A percentile compares a stretch with the other conserved stretches of the same genome.
phyloP scores from a whole-genome alignment of 1,140 invertebrate genomes.

The Drosophila tropicalis region DNA sequence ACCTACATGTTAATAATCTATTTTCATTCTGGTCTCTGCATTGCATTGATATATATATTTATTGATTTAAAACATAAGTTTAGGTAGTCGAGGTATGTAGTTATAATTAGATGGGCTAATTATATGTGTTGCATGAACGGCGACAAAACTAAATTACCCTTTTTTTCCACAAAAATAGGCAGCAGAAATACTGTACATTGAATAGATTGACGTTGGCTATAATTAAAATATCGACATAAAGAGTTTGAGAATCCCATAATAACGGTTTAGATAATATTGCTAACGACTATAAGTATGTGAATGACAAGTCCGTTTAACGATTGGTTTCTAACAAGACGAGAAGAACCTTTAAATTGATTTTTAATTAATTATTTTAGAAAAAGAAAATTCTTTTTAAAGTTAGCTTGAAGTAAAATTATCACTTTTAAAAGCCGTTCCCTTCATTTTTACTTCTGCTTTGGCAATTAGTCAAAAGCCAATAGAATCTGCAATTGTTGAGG shows the following conservation, averaged over 20 bases:
- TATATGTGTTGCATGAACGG: no score
- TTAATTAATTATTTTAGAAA: not conserved
- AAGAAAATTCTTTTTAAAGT: no score
- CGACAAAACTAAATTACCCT: no score
- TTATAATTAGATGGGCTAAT: no score
- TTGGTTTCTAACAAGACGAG: not conserved
- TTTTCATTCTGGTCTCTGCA: no score
- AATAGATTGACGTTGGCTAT: slow-evolving; percentile 25
- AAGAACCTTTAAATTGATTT: not conserved
- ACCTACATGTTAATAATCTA: no score
- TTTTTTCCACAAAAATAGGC: no score
- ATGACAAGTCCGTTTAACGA: slow-evolving; percentile 10
- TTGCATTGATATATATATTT: no score
- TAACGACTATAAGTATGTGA: not conserved
- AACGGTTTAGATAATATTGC: slow-evolving; percentile 5
- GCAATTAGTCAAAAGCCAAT: slow-evolving; percentile 44
- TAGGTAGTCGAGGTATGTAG: no score
- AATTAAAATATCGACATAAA: slow-evolving; percentile 64
- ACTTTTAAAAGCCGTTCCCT: slow-evolving; percentile 17
- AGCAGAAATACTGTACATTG: not conserved
- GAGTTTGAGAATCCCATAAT: not conserved
- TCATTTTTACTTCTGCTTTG: slow-evolving; percentile 16
- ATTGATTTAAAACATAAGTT: no score
- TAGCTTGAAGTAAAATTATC: not conserved
- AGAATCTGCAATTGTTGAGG: slow-evolving; percentile 18